Evolutionary conservation across 2,888 invertebrate genomes (phyloP).

Genomic region (Dinocampus coccinellae): DNA sequence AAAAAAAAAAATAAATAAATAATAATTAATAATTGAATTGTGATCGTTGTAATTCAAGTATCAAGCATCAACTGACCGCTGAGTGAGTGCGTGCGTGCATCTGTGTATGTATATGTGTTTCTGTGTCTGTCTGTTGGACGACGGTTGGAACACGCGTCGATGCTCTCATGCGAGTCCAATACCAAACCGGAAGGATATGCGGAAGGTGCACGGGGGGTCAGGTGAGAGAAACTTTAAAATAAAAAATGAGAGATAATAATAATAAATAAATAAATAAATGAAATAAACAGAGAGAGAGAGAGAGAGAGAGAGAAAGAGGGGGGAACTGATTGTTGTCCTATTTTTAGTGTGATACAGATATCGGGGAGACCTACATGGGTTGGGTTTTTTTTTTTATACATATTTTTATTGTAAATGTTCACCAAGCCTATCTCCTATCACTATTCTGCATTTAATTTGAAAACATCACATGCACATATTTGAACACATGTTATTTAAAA

Average conservation of each 20-base stretch:
- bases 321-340: not conserved
- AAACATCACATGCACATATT: not conserved
- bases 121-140: no score
- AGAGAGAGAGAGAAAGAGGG: not conserved
- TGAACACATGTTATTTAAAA: not conserved
- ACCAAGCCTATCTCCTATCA: slow-evolving; percentile 66
- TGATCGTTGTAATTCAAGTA: not conserved
- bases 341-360: not conserved
- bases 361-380: not conserved
- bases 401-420: slow-evolving; percentile 65
- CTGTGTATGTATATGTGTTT: not conserved
- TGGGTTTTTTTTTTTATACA: not conserved
- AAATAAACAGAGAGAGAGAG: not conserved
- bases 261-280: no score
- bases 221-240: not conserved
- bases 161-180: slow-evolving; percentile 63
- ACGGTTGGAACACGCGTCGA: slow-evolving; percentile 37
- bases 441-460: slow-evolving; percentile 53
- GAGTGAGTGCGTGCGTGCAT: no score
- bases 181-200: slow-evolving; percentile 67
- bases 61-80: not conserved
- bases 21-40: not conserved
- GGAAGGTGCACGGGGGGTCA: slow-evolving; percentile 41
- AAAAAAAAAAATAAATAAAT: not conserved
- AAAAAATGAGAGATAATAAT: not conserved